Evolutionary conservation across 2,888 invertebrate genomes (phyloP).

Genomic region (Scaptomyza polygonia): DNA sequence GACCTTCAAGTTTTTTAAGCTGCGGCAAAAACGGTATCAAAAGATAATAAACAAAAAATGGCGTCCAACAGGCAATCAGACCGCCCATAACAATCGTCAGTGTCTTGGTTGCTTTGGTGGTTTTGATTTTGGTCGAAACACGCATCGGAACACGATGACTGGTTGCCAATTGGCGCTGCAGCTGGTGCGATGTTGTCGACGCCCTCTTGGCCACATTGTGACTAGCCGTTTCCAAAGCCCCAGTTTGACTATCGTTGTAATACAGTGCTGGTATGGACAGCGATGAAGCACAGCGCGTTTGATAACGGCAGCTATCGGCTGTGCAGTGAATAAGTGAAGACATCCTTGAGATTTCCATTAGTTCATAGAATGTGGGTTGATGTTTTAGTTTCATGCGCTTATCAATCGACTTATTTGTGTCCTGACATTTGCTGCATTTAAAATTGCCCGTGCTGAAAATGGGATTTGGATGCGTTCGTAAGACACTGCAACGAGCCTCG

Average conservation of each 20-base stretch:
- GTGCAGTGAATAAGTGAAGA: constrained; percentile 80
- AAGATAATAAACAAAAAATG: constrained; percentile 93
- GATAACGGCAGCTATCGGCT: constrained; percentile 76
- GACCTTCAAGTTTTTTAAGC: constrained; percentile 86
- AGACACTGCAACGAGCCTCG: constrained; percentile 66
- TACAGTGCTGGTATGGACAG: constrained; percentile 64
- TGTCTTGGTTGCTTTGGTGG: constrained; percentile 94
- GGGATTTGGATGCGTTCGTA: constrained; percentile 32
- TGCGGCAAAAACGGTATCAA: constrained; percentile 91
- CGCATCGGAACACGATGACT: constrained; percentile 84
- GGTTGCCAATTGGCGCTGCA: constrained; percentile 42
- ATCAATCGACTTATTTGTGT: constrained; percentile 52
- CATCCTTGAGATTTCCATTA: constrained; percentile 81
- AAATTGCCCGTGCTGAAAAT: constrained; percentile 60
- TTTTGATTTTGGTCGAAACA: constrained; percentile 89
- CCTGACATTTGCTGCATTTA: constrained; percentile 73
- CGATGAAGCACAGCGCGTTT: constrained; percentile 35
- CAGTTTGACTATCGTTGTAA: constrained; percentile 75
- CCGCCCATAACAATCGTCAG: constrained; percentile 95
- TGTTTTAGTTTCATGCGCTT: constrained; percentile 66
- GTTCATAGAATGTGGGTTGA: constrained; percentile 81
- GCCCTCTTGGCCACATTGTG: constrained; percentile 27
- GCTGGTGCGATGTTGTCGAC: constrained; percentile 28
- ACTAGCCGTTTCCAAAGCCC: constrained; percentile 61
- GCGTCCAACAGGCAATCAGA: constrained; percentile 94